Percentiles rank a stretch among this genome's conserved stretches.
Conservation (phyloP, 2,797 vertebrate species). For the Xiphophorus birchmanni region DNA sequence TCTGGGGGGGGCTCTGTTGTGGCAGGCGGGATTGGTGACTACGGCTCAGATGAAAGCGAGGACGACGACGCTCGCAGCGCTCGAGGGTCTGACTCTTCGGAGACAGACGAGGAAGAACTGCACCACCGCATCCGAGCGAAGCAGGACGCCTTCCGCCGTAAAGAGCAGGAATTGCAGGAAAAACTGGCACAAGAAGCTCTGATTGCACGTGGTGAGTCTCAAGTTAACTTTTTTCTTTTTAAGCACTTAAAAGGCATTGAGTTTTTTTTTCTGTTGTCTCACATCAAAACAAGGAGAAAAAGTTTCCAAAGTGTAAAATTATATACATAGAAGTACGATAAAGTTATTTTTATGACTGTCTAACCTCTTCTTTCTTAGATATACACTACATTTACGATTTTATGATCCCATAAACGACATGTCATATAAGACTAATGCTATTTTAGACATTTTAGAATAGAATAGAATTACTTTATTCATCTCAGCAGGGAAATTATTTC, state of each 20-base stretch:
- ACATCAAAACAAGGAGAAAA: background rate
- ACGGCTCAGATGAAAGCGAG: constrained; percentile 97
- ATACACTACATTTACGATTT: background rate
- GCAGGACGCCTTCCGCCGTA: constrained; percentile 97
- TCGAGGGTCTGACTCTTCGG: constrained; percentile 94
- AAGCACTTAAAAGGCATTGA: background rate
- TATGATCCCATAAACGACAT: background rate
- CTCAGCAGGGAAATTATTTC: too few relatives aligned
- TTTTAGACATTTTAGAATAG: background rate
- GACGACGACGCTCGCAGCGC: constrained; percentile 89
- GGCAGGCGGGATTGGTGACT: constrained; percentile 98
- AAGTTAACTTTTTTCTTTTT: background rate
- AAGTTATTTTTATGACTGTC: background rate
- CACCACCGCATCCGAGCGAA: constrained; percentile 96
- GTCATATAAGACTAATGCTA: background rate
- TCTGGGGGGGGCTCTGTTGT: constrained; percentile 81
- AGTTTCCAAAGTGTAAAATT: background rate
- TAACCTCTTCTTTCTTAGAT: background rate
- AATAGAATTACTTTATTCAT: too few relatives aligned
- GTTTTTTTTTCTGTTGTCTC: background rate
- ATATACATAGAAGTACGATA: background rate
- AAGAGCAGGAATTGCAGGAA: constrained; percentile 93
- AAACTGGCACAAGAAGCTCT: constrained; percentile 90
- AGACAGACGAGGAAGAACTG: constrained; percentile 97
- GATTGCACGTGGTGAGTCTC: constrained; percentile 72